Percentiles rank a stretch among this genome's conserved stretches.
These are phyloP conservation scores for Drosophila lowei DNA, from an alignment of 1,140 invertebrate species.

Conservation along the genomic window DNA sequence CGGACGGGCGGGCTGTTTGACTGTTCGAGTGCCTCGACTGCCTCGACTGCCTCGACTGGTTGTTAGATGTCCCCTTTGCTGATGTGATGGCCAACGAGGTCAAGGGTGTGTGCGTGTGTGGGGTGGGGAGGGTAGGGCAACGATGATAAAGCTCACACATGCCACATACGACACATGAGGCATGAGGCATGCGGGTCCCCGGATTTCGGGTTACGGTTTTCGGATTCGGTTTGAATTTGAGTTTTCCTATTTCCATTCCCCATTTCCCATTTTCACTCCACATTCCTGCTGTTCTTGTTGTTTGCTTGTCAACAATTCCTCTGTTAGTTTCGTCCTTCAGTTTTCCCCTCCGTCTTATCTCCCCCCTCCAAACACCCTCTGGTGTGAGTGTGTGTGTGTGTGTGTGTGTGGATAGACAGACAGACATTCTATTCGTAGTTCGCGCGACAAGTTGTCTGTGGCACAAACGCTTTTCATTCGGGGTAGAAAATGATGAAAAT, in stretches of 20 bases:
- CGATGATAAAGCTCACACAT: slow-evolving; percentile 27
- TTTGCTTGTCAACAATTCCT: slow-evolving; percentile 63
- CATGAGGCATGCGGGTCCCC: slow-evolving; percentile 30
- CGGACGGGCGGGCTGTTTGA: too few relatives aligned
- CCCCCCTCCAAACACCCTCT: too few relatives aligned
- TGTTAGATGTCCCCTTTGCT: slow-evolving; percentile 6
- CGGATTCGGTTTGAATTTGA: slow-evolving; percentile 7
- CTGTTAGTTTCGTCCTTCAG: too few relatives aligned
- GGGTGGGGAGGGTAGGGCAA: too few relatives aligned
- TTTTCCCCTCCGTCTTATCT: too few relatives aligned
- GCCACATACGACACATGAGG: slow-evolving; percentile 24
- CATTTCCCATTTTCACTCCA: slow-evolving; percentile 60
- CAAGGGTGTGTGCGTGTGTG: slow-evolving; percentile 39
- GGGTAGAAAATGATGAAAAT: slow-evolving; percentile 73
- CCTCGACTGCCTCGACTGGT: slow-evolving; percentile 8
- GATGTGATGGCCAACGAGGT: slow-evolving; percentile 11
- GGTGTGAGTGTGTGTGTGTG: slow-evolving; percentile 4
- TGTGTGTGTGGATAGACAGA: slow-evolving; percentile 1
- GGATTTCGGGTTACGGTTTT: slow-evolving; percentile 8
- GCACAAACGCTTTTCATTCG: slow-evolving; percentile 41
- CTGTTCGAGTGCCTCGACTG: not conserved
- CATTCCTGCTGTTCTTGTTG: slow-evolving; percentile 28
- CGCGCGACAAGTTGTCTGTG: slow-evolving; percentile 50
- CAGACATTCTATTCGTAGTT: slow-evolving; percentile 4
- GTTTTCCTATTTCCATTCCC: slow-evolving; percentile 8